Base-by-base conservation (phyloP, 1,140 invertebrate genomes). In the Drosophila nigromelanica region DNA sequence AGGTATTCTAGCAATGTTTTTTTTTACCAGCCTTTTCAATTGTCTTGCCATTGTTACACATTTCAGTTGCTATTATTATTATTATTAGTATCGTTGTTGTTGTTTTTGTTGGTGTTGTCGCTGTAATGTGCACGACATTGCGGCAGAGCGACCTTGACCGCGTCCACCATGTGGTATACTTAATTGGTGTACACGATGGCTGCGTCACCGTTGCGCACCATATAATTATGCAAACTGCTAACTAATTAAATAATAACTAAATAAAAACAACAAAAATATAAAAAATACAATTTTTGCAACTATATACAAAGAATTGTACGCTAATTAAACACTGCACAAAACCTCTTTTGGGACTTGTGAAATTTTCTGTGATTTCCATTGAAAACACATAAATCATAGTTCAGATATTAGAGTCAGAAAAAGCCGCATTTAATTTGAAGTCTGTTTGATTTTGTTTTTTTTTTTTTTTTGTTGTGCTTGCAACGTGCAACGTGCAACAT, bases 81-180 rank as follows among this genome's bases (percentile, higher is more conserved):
- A 45, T 59, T 42, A 43, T 24, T 10, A 37, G 52, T 50, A 15
- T 15, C 27, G 39, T 24, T 58, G 50, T 63, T 39, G 51, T 18
- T 42, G 39, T 5, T 52, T 2, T 30, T 5, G 18, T n/a, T 27
- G 43, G 51, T 58, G 37, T 42, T 40, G 60, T 42, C 56, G 59
- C 15, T 80, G 67, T 69, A 73, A 77, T 62, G 54, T 78, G 78
- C 82, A 87, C 78, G 82, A 86, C 82, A 87, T 87, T 85, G 77
- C 63, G 70, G 80, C 66, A 78, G 63, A 42, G 39, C 63, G 83
- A 82, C 82, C 82, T 89, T 86, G 82, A 87, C 82, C 82, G 78
- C 71, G 82, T 76, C 78, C 82, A 87, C 68, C 78, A 67, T 86
- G 82, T 82, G 82, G 82, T 73, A 81, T 78, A 87, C 82, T 81